Evolutionary conservation across 2,797 vertebrate genomes (phyloP).

Genomic region (Rousettus madagascariensis): DNA sequence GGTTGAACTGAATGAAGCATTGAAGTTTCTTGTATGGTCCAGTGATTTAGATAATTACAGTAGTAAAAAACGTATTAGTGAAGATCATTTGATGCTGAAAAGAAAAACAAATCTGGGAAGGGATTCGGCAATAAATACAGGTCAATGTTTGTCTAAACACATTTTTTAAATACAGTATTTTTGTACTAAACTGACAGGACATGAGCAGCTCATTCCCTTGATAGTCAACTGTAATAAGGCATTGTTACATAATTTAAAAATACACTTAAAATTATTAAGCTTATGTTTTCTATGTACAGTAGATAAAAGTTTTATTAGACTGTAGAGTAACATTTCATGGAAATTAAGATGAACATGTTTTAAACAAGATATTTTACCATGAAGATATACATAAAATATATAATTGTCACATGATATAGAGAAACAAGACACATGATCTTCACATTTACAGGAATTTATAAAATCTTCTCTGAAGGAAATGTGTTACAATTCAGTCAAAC

Average conservation of each 20-base stretch:
- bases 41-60: not conserved
- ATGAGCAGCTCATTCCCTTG: slow-evolving; percentile 25
- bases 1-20: not conserved
- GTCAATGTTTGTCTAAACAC: not conserved
- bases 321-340: not conserved
- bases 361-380: slow-evolving; percentile 49
- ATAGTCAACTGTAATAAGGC: slow-evolving; percentile 38
- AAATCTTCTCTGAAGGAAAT: slow-evolving; percentile 68
- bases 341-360: slow-evolving; percentile 46
- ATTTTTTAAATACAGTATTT: slow-evolving; percentile 37
- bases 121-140: not conserved
- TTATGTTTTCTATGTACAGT: slow-evolving; percentile 16
- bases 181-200: slow-evolving; percentile 19
- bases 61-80: not conserved
- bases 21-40: slow-evolving; percentile 2
- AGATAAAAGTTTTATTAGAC: slow-evolving; percentile 60
- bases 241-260: slow-evolving; percentile 35
- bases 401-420: slow-evolving; percentile 58
- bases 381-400: slow-evolving; percentile 48
- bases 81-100: slow-evolving; percentile 17
- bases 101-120: not conserved
- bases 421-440: slow-evolving; percentile 63
- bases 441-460: slow-evolving; percentile 61
- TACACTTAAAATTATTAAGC: slow-evolving; percentile 36
- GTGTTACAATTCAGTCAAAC: slow-evolving; percentile 81